These are phyloP conservation scores for Macrosiphum euphorbiae DNA, from an alignment of 2,888 invertebrate genomes.

Conservation along the genomic window DNA sequence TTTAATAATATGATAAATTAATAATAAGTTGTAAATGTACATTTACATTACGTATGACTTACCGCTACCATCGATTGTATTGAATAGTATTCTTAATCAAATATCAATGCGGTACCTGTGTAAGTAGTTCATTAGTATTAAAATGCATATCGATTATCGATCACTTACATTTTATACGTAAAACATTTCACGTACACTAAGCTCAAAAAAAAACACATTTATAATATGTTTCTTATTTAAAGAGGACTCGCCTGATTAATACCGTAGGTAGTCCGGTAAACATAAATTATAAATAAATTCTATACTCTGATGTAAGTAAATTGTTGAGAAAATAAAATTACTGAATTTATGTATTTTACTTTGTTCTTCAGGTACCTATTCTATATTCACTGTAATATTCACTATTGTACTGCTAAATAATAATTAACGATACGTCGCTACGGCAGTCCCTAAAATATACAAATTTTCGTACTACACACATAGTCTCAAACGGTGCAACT, in stretches of 20 bases:
- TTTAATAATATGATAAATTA: background rate
- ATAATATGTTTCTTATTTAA: no score
- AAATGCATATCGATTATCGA: background rate
- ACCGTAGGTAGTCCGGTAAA: no score
- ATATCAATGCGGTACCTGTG: background rate
- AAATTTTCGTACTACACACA: no score
- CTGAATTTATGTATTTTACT: background rate
- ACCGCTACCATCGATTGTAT: no score
- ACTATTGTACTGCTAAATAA: background rate
- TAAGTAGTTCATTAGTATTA: background rate
- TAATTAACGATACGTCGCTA: background rate
- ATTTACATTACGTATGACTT: background rate
- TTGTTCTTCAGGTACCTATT: background rate
- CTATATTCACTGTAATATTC: no score
- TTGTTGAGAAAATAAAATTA: background rate
- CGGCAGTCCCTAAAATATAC: no score
- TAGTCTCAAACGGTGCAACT: no score
- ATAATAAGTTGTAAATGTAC: background rate
- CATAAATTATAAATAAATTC: background rate
- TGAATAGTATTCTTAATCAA: no score
- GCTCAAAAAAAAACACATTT: no score
- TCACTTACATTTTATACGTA: background rate
- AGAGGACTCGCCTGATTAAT: background rate
- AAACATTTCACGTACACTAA: background rate
- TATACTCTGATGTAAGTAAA: background rate